Evolutionary conservation across 1,140 invertebrate species (phyloP).

Genomic region (Armadillidium nasatum): DNA sequence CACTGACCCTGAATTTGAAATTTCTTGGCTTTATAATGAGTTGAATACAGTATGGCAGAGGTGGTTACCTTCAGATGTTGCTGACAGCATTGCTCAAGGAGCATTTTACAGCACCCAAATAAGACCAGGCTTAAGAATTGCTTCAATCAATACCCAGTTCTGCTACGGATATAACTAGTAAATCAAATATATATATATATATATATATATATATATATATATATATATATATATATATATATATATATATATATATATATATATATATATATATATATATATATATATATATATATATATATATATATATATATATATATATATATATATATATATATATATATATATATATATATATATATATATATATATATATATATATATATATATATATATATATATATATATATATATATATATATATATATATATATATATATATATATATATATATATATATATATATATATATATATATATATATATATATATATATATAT

Average conservation of each 20-base stretch:
- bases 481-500: not conserved
- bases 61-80: conserved; percentile 63
- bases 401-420: not conserved
- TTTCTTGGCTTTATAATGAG: conserved; percentile 64
- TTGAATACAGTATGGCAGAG: conserved; percentile 59
- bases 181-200: not conserved
- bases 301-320: no score
- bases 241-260: conserved; percentile 13
- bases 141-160: conserved; percentile 21
- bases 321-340: not conserved
- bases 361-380: not conserved
- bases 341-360: not conserved
- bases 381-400: not conserved
- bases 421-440: not conserved
- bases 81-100: conserved; percentile 58
- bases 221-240: conserved; percentile 15
- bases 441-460: not conserved
- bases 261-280: conserved; percentile 16
- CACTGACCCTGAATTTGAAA: conserved; percentile 46
- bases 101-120: conserved; percentile 58
- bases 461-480: not conserved
- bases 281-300: not conserved
- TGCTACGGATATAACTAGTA: conserved; percentile 31
- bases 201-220: not conserved
- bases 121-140: conserved; percentile 19